Evolutionary conservation across 2,797 vertebrate genomes (phyloP).

Genomic region (Takifugu rubripes): DNA sequence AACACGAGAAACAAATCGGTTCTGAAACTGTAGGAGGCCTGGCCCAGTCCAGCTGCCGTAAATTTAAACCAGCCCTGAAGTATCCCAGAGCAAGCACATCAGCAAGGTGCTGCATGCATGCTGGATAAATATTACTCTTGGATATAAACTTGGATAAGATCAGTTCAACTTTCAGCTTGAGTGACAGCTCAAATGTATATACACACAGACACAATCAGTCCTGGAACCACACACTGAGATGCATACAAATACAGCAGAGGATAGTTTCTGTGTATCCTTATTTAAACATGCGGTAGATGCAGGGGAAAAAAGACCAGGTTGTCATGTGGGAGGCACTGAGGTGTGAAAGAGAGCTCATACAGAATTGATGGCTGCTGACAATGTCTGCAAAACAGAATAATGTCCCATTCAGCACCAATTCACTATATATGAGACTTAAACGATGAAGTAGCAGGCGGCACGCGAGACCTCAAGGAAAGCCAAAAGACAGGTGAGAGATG

Average conservation of each 20-base stretch:
- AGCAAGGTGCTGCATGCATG: too few relatives aligned
- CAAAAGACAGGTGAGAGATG: slow-evolving; percentile 48
- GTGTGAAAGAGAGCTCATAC: slow-evolving; percentile 61
- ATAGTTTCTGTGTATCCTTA: slow-evolving; percentile 31
- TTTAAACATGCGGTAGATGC: slow-evolving; percentile 38
- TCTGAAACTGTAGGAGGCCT: too few relatives aligned
- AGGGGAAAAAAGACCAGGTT: slow-evolving; percentile 31
- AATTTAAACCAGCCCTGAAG: slow-evolving; percentile 5
- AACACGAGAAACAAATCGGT: too few relatives aligned
- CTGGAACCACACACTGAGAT: slow-evolving; percentile 4
- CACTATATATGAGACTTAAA: slow-evolving; percentile 64
- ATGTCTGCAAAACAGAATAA: slow-evolving; percentile 64
- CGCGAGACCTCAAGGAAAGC: slow-evolving; percentile 49
- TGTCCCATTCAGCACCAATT: slow-evolving; percentile 63
- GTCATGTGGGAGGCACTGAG: slow-evolving; percentile 46
- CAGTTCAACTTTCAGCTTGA: too few relatives aligned
- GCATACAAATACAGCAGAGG: slow-evolving; percentile 18
- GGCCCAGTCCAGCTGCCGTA: neutral
- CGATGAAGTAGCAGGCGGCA: slow-evolving; percentile 49
- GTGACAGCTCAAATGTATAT: slow-evolving; percentile 1
- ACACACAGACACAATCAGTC: slow-evolving; percentile 15
- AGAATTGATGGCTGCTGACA: slow-evolving; percentile 65
- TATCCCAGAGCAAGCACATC: neutral
- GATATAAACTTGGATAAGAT: too few relatives aligned
- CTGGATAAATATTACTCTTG: too few relatives aligned